Percentiles rank a stretch among this genome's conserved stretches.
Conservation (phyloP, 1,140 invertebrate genomes). For the Drosophila sp. region DNA sequence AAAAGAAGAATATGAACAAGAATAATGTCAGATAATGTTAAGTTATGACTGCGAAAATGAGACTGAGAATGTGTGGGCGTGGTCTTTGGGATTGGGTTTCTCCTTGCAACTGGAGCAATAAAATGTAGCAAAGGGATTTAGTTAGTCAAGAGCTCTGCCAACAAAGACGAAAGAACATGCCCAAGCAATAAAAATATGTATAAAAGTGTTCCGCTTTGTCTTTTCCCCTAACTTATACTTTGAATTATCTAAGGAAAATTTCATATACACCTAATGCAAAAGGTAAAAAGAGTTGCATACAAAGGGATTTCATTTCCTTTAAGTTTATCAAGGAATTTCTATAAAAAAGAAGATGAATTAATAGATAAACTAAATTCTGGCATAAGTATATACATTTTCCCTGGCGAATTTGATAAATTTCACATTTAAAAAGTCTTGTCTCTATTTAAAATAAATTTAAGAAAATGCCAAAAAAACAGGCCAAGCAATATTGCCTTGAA, state of each 20-base stretch:
- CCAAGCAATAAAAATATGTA: neutral
- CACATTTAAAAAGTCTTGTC: too few species aligned
- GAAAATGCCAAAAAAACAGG: too few species aligned
- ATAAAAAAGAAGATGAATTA: neutral
- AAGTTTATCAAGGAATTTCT: neutral
- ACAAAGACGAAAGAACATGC: neutral
- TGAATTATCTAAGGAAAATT: neutral
- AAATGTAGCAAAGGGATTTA: slow-evolving; percentile 6
- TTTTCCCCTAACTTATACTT: neutral
- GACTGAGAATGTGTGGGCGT: slow-evolving; percentile 26
- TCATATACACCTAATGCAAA: neutral
- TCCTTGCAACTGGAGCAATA: neutral
- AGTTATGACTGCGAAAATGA: slow-evolving; percentile 44
- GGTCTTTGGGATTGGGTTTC: neutral
- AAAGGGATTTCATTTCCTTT: neutral
- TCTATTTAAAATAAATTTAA: too few species aligned
- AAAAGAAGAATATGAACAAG: slow-evolving; percentile 16
- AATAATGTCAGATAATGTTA: slow-evolving; percentile 37
- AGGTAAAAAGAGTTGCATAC: neutral
- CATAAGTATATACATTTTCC: too few species aligned
- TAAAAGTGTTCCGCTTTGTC: neutral
- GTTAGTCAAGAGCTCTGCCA: neutral
- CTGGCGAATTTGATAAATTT: too few species aligned
- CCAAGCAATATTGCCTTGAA: too few species aligned
- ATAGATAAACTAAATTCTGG: too few species aligned